phyloP scores from a whole-genome alignment of 2,113 vertebrate species.

The Galemys pyrenaicus region DNA sequence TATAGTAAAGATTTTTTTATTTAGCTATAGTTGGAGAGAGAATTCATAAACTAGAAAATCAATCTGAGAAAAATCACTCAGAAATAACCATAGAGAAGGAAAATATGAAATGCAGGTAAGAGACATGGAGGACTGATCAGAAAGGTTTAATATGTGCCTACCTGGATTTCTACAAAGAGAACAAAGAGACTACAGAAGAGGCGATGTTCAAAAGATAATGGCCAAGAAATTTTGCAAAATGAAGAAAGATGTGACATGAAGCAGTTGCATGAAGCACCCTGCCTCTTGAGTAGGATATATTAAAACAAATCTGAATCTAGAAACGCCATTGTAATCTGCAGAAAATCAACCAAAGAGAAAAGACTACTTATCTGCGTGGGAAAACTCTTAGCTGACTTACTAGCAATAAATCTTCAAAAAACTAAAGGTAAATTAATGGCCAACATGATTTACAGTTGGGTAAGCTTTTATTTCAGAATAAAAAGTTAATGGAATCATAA shows the following conservation, averaged over 20 bases:
- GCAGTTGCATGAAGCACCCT: background rate
- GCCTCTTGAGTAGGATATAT: background rate
- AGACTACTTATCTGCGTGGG: background rate
- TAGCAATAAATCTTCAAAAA: background rate
- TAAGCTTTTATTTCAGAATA: background rate
- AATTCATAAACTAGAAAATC: background rate
- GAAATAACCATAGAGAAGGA: background rate
- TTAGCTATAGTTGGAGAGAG: background rate
- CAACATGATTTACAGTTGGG: background rate
- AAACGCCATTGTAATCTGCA: background rate
- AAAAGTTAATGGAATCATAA: background rate
- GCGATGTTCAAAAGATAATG: background rate
- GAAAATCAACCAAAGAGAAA: background rate
- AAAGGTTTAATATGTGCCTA: background rate
- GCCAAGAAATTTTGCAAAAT: background rate
- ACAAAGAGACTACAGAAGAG: background rate
- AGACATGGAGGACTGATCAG: background rate
- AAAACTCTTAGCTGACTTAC: background rate
- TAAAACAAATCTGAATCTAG: background rate
- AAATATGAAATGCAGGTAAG: background rate
- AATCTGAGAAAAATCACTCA: background rate
- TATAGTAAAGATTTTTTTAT: background rate
- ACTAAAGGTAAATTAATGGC: background rate
- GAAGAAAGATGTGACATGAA: background rate
- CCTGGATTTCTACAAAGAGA: background rate